Conservation (phyloP, 2,797 vertebrate genomes). For the Carapus acus region DNA sequence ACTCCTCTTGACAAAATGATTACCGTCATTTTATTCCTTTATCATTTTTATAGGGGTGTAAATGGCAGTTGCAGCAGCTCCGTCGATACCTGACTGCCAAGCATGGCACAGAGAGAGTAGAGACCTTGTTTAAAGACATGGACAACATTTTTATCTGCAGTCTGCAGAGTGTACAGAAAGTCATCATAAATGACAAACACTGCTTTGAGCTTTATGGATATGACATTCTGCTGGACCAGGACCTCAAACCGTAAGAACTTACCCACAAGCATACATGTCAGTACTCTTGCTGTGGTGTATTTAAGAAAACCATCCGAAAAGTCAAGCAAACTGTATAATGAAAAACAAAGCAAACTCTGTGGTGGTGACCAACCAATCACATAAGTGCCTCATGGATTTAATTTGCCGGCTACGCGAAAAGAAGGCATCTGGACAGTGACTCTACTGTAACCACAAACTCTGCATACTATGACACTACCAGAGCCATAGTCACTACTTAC, state of each 20-base stretch:
- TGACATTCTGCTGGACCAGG: conserved; percentile 77
- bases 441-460: conserved; percentile 8
- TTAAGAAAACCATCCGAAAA: conserved; percentile 5
- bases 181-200: conserved; percentile 86
- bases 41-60: conserved; percentile 72
- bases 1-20: no score
- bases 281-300: conserved; percentile 1
- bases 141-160: conserved; percentile 83
- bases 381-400: no score
- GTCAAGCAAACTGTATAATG: conserved; percentile 29
- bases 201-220: conserved; percentile 88
- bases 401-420: no score
- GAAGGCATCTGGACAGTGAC: no score
- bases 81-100: conserved; percentile 73
- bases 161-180: conserved; percentile 82
- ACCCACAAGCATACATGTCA: conserved; percentile 6
- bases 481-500: no score
- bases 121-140: conserved; percentile 73
- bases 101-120: conserved; percentile 66
- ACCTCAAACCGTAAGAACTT: conserved; percentile 78
- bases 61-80: conserved; percentile 81
- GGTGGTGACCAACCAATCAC: no score
- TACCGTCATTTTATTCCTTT: background rate
- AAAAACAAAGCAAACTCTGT: no score
- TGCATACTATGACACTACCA: no score